Evolutionary conservation across 92 coral and sea anemone genomes (phyloP).

Genomic region (Zoanthus gigantus): DNA sequence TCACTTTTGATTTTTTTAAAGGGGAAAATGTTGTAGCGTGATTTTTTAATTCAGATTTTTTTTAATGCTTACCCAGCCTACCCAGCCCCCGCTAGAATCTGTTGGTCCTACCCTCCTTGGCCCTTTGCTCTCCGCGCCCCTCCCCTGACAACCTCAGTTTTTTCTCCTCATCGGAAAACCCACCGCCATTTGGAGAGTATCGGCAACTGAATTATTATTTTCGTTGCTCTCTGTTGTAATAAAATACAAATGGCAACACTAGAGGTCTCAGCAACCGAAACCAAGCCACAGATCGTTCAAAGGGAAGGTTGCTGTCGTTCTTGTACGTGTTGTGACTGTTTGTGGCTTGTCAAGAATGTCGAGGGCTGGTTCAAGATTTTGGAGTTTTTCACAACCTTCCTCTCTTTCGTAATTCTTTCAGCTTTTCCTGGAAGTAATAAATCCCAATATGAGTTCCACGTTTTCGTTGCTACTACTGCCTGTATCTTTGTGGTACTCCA

Average conservation of each 20-base stretch:
- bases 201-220: no score
- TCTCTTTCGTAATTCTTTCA: slow-evolving; percentile 73
- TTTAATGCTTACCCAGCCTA: no score
- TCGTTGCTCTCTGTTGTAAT: not conserved
- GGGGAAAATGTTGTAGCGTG: no score
- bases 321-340: slow-evolving; percentile 74
- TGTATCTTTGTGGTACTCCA: slow-evolving; percentile 89
- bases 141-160: no score
- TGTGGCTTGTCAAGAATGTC: slow-evolving; percentile 80
- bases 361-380: slow-evolving; percentile 84
- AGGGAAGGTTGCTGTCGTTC: slow-evolving; percentile 49
- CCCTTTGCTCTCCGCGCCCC: no score
- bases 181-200: no score
- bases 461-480: slow-evolving; percentile 84
- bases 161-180: no score
- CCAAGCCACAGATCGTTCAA: slow-evolving; percentile 40
- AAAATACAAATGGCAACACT: slow-evolving; percentile 31
- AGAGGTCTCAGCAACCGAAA: slow-evolving; percentile 32
- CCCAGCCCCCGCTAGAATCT: no score
- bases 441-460: slow-evolving; percentile 80
- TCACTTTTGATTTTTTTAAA: no score
- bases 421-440: slow-evolving; percentile 68
- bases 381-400: slow-evolving; percentile 73
- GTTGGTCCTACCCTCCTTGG: no score
- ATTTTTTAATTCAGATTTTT: no score